Conservation (phyloP, 2,113 vertebrate genomes). For the Salvator merianae region DNA sequence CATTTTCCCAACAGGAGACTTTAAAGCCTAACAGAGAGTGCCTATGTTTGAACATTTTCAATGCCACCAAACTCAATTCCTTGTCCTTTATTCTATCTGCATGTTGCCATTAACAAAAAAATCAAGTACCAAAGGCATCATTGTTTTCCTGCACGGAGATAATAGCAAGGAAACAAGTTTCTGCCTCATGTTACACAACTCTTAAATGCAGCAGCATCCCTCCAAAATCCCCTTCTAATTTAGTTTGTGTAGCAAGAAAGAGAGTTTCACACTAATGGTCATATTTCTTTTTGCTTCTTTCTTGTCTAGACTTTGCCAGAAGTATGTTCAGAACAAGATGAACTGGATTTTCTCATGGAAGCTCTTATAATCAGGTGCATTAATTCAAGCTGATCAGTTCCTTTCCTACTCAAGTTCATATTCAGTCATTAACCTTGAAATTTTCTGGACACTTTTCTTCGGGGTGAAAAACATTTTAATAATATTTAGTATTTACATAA, state of each 20-base stretch:
- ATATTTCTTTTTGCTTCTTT: conserved; percentile 28
- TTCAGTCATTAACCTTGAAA: background rate
- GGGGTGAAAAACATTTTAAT: background rate
- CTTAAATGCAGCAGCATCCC: background rate
- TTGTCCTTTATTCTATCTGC: background rate
- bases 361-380: conserved; percentile 96
- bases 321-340: conserved; percentile 97
- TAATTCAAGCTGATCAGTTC: background rate
- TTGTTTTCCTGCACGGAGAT: background rate
- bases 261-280: conserved; percentile 1
- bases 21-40: background rate
- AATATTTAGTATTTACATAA: background rate
- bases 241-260: background rate
- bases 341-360: conserved; percentile 98
- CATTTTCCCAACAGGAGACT: background rate
- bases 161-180: background rate
- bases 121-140: no score
- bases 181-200: background rate
- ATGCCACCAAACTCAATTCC: background rate
- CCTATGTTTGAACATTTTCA: background rate
- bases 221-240: conserved; percentile 5
- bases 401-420: conserved; percentile 18
- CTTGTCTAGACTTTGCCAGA: conserved; percentile 91
- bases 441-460: background rate
- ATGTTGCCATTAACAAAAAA: background rate